These are phyloP conservation scores for Ormyrus thymus DNA, from an alignment of 2,888 invertebrate genomes.

Conservation along the genomic window DNA sequence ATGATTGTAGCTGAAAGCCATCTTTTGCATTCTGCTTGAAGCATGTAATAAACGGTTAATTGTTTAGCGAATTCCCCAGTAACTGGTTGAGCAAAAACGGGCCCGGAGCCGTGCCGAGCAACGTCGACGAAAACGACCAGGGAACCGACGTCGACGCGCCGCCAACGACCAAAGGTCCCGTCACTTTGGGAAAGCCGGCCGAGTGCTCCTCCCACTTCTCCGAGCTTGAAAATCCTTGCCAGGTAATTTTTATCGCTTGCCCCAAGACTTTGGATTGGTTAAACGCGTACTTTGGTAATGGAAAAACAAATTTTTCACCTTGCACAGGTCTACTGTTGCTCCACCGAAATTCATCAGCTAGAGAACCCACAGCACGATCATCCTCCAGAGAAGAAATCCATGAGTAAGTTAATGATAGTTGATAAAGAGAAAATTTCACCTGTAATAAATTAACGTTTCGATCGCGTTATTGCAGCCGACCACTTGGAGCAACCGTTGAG, in stretches of 20 bases:
- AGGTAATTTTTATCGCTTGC: conserved; percentile 58
- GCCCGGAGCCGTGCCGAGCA: conserved; percentile 68
- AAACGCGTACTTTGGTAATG: too few species aligned
- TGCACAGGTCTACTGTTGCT: conserved; percentile 68
- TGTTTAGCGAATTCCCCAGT: conserved; percentile 67
- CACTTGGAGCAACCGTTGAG: conserved; percentile 70
- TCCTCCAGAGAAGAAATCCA: conserved; percentile 70
- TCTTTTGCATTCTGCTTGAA: background rate
- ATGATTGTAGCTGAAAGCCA: too few species aligned
- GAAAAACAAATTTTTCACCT: too few species aligned
- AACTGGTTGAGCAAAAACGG: conserved; percentile 70
- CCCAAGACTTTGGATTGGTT: too few species aligned
- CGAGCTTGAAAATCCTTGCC: conserved; percentile 70
- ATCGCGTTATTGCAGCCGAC: conserved; percentile 63
- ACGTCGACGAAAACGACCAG: conserved; percentile 71
- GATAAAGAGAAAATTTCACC: too few species aligned
- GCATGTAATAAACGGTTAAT: conserved; percentile 7
- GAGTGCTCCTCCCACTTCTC: conserved; percentile 68
- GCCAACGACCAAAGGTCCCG: conserved; percentile 62
- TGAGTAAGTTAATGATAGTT: conserved; percentile 62
- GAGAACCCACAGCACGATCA: conserved; percentile 69
- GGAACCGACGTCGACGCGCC: conserved; percentile 68
- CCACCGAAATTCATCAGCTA: conserved; percentile 69
- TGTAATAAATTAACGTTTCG: too few species aligned
- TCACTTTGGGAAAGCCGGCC: conserved; percentile 68